These are phyloP conservation scores for Cataglyphis cursor DNA, from an alignment of 2,888 invertebrate species.

Conservation along the genomic window DNA sequence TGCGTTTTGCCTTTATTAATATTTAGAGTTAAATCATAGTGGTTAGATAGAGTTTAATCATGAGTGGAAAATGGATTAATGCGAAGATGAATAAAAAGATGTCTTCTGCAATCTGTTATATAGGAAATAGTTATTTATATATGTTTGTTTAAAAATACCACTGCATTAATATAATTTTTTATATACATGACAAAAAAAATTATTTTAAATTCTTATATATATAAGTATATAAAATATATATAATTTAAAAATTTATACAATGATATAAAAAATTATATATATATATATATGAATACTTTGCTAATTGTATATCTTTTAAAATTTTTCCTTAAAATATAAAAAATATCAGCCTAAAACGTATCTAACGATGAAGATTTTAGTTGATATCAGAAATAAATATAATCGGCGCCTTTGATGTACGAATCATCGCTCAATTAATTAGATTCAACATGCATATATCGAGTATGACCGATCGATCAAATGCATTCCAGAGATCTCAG, in stretches of 20 bases:
- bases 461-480: slow-evolving; percentile 53
- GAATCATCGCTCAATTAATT: slow-evolving; percentile 50
- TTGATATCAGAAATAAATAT: neutral
- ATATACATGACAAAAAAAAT: neutral
- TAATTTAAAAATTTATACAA: neutral
- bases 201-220: neutral
- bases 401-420: slow-evolving; percentile 43
- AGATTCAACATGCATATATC: neutral
- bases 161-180: neutral
- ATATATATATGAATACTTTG: neutral
- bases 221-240: neutral
- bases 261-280: neutral
- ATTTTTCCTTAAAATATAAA: neutral
- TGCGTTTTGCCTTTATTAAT: neutral
- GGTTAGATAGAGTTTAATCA: neutral
- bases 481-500: neutral
- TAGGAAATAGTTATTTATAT: neutral
- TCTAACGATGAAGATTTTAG: neutral
- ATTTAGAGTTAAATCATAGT: neutral
- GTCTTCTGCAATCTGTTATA: neutral
- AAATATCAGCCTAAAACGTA: slow-evolving; percentile 1
- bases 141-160: neutral
- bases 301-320: neutral
- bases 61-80: neutral
- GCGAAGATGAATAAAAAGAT: neutral